A percentile compares a stretch with the other conserved stretches of the same genome.
Conservation (phyloP, 2,888 invertebrate genomes). For the Polymixis flavicincta region DNA sequence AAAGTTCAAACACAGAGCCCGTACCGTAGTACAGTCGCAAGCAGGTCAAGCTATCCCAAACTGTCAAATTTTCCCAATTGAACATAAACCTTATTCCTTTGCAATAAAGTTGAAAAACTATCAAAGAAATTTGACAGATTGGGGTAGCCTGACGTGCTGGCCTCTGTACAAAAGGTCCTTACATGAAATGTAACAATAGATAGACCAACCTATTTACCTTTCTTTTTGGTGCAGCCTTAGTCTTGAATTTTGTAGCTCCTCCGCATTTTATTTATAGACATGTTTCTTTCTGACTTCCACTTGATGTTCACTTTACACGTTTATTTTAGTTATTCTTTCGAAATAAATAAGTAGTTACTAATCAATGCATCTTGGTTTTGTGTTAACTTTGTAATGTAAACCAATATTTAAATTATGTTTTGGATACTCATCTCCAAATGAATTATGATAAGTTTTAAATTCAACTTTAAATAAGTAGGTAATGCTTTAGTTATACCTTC, state of each 20-base stretch:
- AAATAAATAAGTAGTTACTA: slow-evolving; percentile 15
- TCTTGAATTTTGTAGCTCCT: slow-evolving; percentile 20
- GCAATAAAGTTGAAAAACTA: too few species aligned
- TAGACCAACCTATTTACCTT: not conserved
- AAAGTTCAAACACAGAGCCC: too few species aligned
- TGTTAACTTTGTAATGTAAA: not conserved
- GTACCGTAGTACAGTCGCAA: not conserved
- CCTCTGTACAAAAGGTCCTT: not conserved
- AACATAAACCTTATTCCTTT: too few species aligned
- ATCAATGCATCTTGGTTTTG: slow-evolving; percentile 3
- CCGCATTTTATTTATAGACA: slow-evolving; percentile 16
- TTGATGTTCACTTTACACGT: not conserved
- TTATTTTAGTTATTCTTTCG: not conserved
- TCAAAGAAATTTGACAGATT: too few species aligned
- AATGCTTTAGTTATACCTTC: not conserved
- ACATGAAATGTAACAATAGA: not conserved
- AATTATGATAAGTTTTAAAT: slow-evolving; percentile 44
- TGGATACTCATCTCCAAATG: slow-evolving; percentile 10
- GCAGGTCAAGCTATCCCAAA: too few species aligned
- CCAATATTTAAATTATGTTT: slow-evolving; percentile 24
- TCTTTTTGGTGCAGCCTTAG: not conserved
- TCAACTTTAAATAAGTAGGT: slow-evolving; percentile 2
- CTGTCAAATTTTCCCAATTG: too few species aligned
- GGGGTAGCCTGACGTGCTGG: too few species aligned
- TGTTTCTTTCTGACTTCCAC: not conserved